A percentile compares a stretch with the other conserved stretches of the same genome.
These are phyloP conservation scores for Philopedon plagiatum DNA, from an alignment of 2,888 invertebrate species.

Conservation along the genomic window DNA sequence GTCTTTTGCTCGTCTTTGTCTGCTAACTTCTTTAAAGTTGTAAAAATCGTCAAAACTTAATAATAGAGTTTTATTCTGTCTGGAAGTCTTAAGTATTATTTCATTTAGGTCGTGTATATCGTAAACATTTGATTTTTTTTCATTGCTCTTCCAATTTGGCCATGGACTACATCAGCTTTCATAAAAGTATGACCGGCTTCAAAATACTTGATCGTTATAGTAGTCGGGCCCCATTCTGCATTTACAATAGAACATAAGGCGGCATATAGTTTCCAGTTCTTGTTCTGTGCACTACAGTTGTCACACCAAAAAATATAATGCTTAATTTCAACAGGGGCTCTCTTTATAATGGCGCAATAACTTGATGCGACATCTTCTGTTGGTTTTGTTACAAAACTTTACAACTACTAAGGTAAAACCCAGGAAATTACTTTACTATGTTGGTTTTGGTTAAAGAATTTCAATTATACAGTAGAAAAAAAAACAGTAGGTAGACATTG, in stretches of 20 bases:
- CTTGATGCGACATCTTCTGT: too few species aligned
- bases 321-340: not conserved
- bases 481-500: too few species aligned
- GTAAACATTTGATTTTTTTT: constrained; percentile 13
- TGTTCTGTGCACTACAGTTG: constrained; percentile 22
- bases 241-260: constrained; percentile 23
- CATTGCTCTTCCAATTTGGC: constrained; percentile 9
- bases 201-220: constrained; percentile 19
- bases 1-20: not conserved
- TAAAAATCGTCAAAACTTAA: not conserved
- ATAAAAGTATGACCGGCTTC: constrained; percentile 24
- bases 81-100: constrained; percentile 4
- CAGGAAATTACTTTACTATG: too few species aligned
- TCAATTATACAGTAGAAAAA: too few species aligned
- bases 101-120: constrained; percentile 11
- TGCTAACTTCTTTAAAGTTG: not conserved
- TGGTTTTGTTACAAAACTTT: too few species aligned
- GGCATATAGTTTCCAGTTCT: constrained; percentile 27
- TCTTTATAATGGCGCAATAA: too few species aligned
- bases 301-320: constrained; percentile 27
- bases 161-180: constrained; percentile 16
- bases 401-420: too few species aligned
- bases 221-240: constrained; percentile 17
- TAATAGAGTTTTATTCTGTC: not conserved
- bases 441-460: too few species aligned